A percentile compares a stretch with the other conserved stretches of the same genome.
Conservation (phyloP, 2,113 vertebrate species). For the Xyrauchen texanus region DNA sequence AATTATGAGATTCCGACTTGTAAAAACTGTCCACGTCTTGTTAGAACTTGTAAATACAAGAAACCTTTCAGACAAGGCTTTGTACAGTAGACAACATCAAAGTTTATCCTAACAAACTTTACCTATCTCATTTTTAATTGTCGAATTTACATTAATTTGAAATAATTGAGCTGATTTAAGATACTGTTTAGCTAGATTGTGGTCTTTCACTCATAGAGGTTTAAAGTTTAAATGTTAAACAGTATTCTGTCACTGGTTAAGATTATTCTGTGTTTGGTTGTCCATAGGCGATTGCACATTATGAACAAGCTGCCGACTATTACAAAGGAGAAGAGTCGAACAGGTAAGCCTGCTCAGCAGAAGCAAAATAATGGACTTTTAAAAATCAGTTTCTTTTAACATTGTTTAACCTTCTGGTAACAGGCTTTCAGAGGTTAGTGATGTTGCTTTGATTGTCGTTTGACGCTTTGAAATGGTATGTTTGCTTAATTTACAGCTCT, state of each 20-base stretch:
- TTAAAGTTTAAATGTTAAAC: no score
- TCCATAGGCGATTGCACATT: slow-evolving; percentile 92
- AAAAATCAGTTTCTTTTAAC: not conserved
- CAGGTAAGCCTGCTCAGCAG: slow-evolving; percentile 75
- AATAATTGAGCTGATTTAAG: no score
- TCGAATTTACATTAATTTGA: no score
- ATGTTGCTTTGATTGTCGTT: not conserved
- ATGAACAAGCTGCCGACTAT: slow-evolving; percentile 97
- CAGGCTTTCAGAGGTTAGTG: not conserved
- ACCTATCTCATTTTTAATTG: no score
- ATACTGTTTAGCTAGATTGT: no score
- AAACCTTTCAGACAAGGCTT: no score
- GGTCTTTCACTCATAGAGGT: no score
- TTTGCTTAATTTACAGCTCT: slow-evolving; percentile 70
- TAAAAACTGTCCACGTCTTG: no score
- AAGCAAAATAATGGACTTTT: not conserved
- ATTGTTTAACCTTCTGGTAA: not conserved
- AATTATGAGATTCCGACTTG: no score
- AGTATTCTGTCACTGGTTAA: not conserved
- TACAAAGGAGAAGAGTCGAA: slow-evolving; percentile 99
- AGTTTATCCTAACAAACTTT: no score
- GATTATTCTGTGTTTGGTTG: slow-evolving; percentile 12
- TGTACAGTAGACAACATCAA: no score
- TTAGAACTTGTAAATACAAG: no score
- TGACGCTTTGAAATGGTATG: not conserved